These are phyloP conservation scores for Phallusia fumigata DNA, from an alignment of 23 tunicate species.

Conservation along the genomic window DNA sequence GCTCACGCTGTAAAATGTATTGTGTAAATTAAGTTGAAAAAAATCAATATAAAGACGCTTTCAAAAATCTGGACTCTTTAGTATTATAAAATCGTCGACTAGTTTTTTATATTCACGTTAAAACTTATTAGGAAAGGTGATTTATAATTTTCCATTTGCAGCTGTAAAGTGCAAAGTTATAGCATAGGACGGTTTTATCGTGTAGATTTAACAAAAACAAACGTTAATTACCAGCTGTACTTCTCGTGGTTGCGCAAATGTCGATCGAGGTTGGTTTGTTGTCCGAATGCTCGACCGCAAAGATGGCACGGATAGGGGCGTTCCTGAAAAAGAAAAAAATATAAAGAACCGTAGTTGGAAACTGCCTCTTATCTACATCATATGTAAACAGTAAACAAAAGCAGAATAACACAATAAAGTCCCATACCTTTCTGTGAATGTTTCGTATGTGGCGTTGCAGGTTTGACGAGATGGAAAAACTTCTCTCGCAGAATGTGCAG, in stretches of 20 bases:
- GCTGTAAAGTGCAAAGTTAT: no score
- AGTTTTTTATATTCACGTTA: no score
- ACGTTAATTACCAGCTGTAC: not conserved
- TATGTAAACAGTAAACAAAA: no score
- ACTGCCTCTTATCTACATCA: no score
- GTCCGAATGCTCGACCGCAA: conserved; percentile 54
- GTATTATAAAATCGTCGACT: no score
- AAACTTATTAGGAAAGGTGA: no score
- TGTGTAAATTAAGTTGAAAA: not conserved
- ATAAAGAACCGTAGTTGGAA: not conserved
- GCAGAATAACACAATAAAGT: no score
- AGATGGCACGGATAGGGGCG: conserved; percentile 40
- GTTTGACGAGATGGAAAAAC: conserved; percentile 68
- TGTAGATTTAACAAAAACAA: no score
- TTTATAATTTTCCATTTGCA: no score
- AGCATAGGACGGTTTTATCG: no score
- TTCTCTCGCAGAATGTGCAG: conserved; percentile 45
- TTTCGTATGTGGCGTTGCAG: conserved; percentile 64
- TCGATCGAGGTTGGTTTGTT: conserved; percentile 59
- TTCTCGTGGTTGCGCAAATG: conserved; percentile 37
- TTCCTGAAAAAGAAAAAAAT: conserved; percentile 19
- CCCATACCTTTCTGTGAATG: conserved; percentile 44
- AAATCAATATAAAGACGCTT: no score
- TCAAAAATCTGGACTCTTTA: no score
- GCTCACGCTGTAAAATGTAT: not conserved